Conservation (phyloP, 2,797 vertebrate species). For the Pangasius krempfi region DNA sequence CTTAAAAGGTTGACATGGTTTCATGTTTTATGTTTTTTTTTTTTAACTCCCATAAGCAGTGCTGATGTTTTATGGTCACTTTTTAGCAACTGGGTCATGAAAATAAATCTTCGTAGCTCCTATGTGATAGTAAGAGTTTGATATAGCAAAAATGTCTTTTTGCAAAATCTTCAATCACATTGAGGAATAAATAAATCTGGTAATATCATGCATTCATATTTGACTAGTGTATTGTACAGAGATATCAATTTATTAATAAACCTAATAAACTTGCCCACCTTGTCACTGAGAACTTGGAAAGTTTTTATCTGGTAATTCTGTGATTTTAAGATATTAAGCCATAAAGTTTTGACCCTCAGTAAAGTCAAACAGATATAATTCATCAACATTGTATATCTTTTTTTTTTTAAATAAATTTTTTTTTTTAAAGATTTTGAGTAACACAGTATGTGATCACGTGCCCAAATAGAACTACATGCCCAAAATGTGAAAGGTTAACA, state of each 20-base stretch:
- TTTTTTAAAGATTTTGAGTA: too few species aligned
- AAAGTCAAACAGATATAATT: not conserved
- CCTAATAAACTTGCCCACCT: not conserved
- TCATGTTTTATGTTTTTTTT: slow-evolving; percentile 59
- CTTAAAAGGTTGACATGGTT: slow-evolving; percentile 88
- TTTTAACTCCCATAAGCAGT: slow-evolving; percentile 15
- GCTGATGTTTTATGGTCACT: slow-evolving; percentile 17
- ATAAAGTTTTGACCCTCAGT: not conserved
- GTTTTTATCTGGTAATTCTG: not conserved
- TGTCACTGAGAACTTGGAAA: not conserved
- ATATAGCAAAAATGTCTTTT: not conserved
- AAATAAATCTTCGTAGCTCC: slow-evolving; percentile 10
- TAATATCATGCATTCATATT: not conserved
- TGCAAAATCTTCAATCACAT: not conserved
- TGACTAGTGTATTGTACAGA: not conserved
- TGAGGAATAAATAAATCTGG: not conserved
- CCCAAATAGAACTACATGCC: too few species aligned
- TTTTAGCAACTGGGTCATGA: slow-evolving; percentile 26
- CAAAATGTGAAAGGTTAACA: too few species aligned
- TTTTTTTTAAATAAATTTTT: too few species aligned
- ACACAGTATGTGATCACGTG: too few species aligned
- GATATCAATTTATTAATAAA: not conserved
- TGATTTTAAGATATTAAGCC: not conserved
- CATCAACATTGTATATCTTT: not conserved
- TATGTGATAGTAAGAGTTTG: not conserved